Conservation (phyloP, 1,140 invertebrate species). For the Linepithema humile region DNA sequence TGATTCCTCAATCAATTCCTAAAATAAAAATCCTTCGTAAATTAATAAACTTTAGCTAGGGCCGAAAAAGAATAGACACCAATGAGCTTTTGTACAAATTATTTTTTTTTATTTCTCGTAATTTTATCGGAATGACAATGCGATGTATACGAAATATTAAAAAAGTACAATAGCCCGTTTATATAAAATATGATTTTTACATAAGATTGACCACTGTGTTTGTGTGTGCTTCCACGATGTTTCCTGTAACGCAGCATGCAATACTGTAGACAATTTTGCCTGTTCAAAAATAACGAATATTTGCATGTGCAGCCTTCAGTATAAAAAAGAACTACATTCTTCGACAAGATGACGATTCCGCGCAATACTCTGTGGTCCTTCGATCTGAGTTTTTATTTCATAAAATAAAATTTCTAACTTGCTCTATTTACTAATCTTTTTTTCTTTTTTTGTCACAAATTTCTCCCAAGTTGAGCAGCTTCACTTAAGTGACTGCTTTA, state of each 20-base stretch:
- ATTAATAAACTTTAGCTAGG: no score
- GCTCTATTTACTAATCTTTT: neutral
- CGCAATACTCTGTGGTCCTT: neutral
- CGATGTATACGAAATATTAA: slow-evolving; percentile 81
- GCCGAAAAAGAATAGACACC: neutral
- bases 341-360: slow-evolving; percentile 56
- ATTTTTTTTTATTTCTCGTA: slow-evolving; percentile 79
- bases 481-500: neutral
- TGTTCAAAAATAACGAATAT: slow-evolving; percentile 69
- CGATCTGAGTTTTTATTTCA: neutral
- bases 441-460: neutral
- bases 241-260: slow-evolving; percentile 70
- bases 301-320: slow-evolving; percentile 67
- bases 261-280: slow-evolving; percentile 65
- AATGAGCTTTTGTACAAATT: slow-evolving; percentile 77
- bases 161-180: slow-evolving; percentile 84
- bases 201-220: slow-evolving; percentile 71
- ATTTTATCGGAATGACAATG: slow-evolving; percentile 81
- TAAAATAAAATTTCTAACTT: neutral
- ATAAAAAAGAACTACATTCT: slow-evolving; percentile 71
- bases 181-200: slow-evolving; percentile 84
- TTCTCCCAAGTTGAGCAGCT: no score
- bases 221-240: slow-evolving; percentile 63
- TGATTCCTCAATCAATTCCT: no score
- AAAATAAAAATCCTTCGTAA: no score